A percentile compares a stretch with the other conserved stretches of the same genome.
Conservation (phyloP, 1,140 invertebrate species). For the Camponotus floridanus region DNA sequence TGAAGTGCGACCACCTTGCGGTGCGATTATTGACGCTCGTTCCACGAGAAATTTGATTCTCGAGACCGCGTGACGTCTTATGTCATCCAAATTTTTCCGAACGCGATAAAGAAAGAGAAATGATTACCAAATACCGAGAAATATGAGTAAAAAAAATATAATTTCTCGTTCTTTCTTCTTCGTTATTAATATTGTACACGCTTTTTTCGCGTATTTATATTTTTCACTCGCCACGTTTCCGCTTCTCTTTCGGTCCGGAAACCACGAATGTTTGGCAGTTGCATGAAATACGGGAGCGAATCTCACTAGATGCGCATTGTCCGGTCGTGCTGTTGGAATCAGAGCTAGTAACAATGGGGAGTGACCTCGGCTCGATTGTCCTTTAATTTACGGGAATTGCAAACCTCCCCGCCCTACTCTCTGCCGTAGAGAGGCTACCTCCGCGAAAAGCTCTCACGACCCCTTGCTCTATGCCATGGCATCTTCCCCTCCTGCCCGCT, state of each 20-base stretch:
- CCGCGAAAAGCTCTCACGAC: slow-evolving; percentile 63
- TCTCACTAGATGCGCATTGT: slow-evolving; percentile 79
- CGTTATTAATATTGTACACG: neutral
- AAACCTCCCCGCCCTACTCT: slow-evolving; percentile 64
- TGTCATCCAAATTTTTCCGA: neutral
- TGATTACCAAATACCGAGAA: no score
- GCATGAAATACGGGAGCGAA: slow-evolving; percentile 81
- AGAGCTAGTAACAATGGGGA: slow-evolving; percentile 81
- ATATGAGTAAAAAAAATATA: neutral
- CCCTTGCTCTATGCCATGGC: slow-evolving; percentile 54
- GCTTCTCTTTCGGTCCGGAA: slow-evolving; percentile 72
- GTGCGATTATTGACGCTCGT: neutral
- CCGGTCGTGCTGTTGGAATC: slow-evolving; percentile 75
- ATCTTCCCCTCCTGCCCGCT: no score
- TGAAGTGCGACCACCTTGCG: slow-evolving; percentile 51
- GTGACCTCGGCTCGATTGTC: slow-evolving; percentile 83
- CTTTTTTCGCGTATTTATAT: neutral
- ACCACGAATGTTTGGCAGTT: slow-evolving; percentile 81
- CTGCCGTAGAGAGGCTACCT: slow-evolving; percentile 43
- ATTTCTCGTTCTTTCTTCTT: neutral
- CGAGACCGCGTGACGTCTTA: neutral
- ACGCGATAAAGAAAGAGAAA: neutral
- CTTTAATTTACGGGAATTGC: slow-evolving; percentile 84
- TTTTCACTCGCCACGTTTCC: neutral
- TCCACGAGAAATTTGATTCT: neutral